A percentile compares a stretch with the other conserved stretches of the same genome.
These are phyloP conservation scores for Bunonema sp. DNA, from an alignment of 2,888 invertebrate genomes.

Conservation along the genomic window DNA sequence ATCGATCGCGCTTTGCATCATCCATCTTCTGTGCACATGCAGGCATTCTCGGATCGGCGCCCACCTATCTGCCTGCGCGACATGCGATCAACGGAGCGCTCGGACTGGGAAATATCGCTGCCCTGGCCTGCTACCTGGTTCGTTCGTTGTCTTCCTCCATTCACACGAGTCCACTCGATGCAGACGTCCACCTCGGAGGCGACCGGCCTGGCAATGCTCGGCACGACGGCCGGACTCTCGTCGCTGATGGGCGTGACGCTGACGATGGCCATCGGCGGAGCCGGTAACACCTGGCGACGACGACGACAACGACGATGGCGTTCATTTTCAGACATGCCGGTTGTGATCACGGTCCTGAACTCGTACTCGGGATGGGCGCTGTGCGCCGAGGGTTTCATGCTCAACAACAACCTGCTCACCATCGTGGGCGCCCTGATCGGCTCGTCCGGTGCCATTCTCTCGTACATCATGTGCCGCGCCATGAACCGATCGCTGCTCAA, in stretches of 20 bases:
- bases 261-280: conserved; percentile 74
- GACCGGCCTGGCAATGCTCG: conserved; percentile 61
- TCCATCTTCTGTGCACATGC: conserved; percentile 3
- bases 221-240: conserved; percentile 63
- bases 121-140: conserved; percentile 60
- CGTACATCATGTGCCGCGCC: conserved; percentile 74
- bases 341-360: conserved; percentile 77
- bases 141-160: no score
- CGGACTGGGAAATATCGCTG: conserved; percentile 58
- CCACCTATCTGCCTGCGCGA: conserved; percentile 65
- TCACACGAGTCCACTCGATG: no score
- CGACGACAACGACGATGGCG: no score
- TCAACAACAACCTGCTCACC: conserved; percentile 78
- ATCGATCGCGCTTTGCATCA: neutral
- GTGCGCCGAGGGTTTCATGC: conserved; percentile 82
- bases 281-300: no score
- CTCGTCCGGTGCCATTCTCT: conserved; percentile 75
- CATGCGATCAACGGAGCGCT: conserved; percentile 60
- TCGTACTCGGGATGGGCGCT: conserved; percentile 82
- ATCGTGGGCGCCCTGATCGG: conserved; percentile 77
- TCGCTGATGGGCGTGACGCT: conserved; percentile 70
- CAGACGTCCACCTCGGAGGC: conserved; percentile 55
- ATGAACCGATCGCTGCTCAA: conserved; percentile 66
- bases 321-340: conserved; percentile 88
- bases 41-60: conserved; percentile 63